Base-by-base conservation (phyloP, 2,797 vertebrate genomes). In the Anguilla anguilla region DNA sequence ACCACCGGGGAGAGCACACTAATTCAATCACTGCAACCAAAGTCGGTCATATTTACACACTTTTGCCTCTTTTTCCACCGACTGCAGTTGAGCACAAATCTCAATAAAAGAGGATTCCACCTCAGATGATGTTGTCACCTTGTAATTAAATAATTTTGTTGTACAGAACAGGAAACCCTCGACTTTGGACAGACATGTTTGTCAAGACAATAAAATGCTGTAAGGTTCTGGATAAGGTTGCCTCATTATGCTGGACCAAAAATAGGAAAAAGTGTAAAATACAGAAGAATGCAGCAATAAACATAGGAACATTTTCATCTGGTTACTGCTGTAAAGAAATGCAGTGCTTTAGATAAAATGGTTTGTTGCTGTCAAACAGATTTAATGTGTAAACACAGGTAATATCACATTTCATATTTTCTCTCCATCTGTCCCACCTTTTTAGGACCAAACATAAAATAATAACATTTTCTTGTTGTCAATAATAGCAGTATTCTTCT, bases 261-360 rank as follows among this genome's bases (percentile, higher is more conserved):
- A 35, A 43, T 22, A 46, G 74, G 17, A 46, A 79, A 6, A 79
- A 0, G 72, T 35, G 51, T 59, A 85, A 67, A 79, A 94, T 95
- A 93, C 95, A 95, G 94, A 94, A 94, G 93, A 86, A 93, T 91
- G 92, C 43, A 46, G 4, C 43, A 46, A 46, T 46, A 46, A 46
- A 46, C 43, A 46, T 46, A 5, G 43, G 43, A 46, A 46, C 43
- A 46, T 46, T 46, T 93, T 91, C 92, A 94, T 95, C 92, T 94
- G 94, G 93, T 95, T 94, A 93, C 93, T 93, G 93, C 93, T 93
- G 95, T 95, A 95, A 95, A 95, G 94, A 95, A 95, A 95, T 94
- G 92, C 91, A 83, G 85, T 93, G 91, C 93, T 95, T 95, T 95
- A 93, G 91, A 91, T 91, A 93, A 92, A 94, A 95, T 95, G 93